Percentiles rank a stretch among this genome's conserved stretches.
phyloP scores from a whole-genome alignment of 2,797 vertebrate species.

The Poeciliopsis gracilis region DNA sequence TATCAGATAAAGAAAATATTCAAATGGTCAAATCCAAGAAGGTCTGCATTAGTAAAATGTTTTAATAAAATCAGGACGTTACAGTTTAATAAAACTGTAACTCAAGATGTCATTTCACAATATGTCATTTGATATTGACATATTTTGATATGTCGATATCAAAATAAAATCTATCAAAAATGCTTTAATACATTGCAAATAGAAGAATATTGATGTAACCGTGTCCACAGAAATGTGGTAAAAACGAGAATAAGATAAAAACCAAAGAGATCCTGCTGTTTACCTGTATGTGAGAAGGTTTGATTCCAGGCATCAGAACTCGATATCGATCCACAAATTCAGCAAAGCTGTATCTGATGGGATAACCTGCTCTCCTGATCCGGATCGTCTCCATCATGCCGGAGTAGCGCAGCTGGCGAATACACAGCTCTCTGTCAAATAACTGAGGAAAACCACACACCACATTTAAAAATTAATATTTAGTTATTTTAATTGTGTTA shows the following conservation, averaged over 20 bases:
- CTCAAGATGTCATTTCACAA: not conserved
- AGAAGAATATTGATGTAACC: not conserved
- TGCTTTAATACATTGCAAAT: not conserved
- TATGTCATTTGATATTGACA: too few species aligned
- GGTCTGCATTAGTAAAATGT: not conserved
- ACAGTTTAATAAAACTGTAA: not conserved
- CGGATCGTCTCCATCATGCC: conserved; percentile 99
- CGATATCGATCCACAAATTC: conserved; percentile 97
- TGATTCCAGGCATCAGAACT: conserved; percentile 93
- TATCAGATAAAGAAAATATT: not conserved
- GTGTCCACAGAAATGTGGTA: not conserved
- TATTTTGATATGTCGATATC: not conserved
- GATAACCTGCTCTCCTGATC: conserved; percentile 93
- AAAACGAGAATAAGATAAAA: not conserved
- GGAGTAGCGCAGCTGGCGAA: conserved; percentile 95
- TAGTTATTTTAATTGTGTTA: not conserved
- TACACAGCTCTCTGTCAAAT: conserved; percentile 94
- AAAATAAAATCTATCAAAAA: not conserved
- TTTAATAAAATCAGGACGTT: not conserved
- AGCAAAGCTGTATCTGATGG: conserved; percentile 94
- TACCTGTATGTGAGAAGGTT: conserved; percentile 95
- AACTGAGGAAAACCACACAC: conserved; percentile 77
- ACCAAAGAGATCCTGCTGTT: not conserved
- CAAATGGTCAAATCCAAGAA: not conserved
- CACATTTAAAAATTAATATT: not conserved